Percentiles rank a stretch among this genome's conserved stretches.
These are phyloP conservation scores for Eulemur macaco DNA, from an alignment of 2,113 vertebrate species.

Conservation along the genomic window DNA sequence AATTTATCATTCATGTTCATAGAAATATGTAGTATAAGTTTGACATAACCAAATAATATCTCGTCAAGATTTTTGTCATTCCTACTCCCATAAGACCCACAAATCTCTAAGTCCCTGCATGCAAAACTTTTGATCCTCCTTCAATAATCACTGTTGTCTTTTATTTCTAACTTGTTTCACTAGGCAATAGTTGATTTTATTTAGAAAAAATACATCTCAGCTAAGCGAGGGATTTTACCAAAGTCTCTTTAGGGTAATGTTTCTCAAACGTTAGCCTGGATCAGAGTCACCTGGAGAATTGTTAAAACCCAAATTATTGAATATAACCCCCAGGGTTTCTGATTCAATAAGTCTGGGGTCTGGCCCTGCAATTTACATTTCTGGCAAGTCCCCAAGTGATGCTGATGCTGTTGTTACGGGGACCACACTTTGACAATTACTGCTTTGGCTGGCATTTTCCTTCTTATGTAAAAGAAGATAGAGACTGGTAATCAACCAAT, in stretches of 20 bases:
- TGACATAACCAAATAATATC: neutral
- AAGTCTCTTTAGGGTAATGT: neutral
- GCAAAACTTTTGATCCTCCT: neutral
- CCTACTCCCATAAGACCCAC: neutral
- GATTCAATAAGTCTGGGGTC: neutral
- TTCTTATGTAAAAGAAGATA: neutral
- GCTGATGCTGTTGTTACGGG: neutral
- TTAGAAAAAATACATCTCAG: neutral
- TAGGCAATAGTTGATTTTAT: neutral
- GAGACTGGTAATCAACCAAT: neutral
- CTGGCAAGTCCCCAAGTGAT: neutral
- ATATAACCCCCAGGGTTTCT: neutral
- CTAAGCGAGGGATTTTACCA: neutral
- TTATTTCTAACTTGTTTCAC: neutral
- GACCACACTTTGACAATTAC: neutral
- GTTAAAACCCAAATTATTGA: neutral
- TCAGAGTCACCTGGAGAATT: neutral
- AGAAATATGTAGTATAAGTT: neutral
- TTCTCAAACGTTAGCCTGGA: neutral
- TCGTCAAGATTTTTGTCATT: constrained; percentile 7
- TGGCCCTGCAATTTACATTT: neutral
- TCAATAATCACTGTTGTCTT: neutral
- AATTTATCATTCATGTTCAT: neutral
- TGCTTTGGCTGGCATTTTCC: neutral
- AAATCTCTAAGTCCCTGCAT: neutral